These are phyloP conservation scores for Mycalesis mineus DNA, from an alignment of 2,888 invertebrate species.

Conservation along the genomic window DNA sequence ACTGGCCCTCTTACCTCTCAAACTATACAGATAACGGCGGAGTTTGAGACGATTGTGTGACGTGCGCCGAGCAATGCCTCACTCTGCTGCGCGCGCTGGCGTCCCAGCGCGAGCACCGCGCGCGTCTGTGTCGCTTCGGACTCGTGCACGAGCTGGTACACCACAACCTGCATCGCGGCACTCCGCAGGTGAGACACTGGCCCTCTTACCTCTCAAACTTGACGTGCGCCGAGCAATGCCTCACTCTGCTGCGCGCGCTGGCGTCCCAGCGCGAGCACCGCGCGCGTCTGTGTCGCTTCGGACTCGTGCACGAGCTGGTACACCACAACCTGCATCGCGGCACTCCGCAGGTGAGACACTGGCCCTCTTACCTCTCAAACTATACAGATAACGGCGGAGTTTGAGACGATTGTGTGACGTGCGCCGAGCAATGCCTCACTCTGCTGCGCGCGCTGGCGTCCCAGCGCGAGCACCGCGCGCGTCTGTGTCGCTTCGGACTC, in stretches of 20 bases:
- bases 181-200: slow-evolving; percentile 86
- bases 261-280: slow-evolving; percentile 88
- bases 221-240: slow-evolving; percentile 95
- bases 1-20: no score
- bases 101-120: slow-evolving; percentile 85
- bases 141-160: slow-evolving; percentile 93
- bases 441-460: no score
- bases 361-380: no score
- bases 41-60: slow-evolving; percentile 91
- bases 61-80: slow-evolving; percentile 95
- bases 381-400: neutral
- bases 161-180: slow-evolving; percentile 92
- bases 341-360: slow-evolving; percentile 86
- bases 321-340: slow-evolving; percentile 94
- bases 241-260: slow-evolving; percentile 92
- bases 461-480: no score
- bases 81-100: slow-evolving; percentile 93
- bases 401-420: neutral
- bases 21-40: slow-evolving; percentile 63
- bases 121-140: slow-evolving; percentile 88
- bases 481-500: no score
- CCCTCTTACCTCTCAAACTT: no score
- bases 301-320: slow-evolving; percentile 92
- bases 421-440: no score
- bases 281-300: slow-evolving; percentile 87